Conservation (phyloP, 37 sponge, comb jelly and placozoan species). For the Chondrilla cf. caribensis region DNA sequence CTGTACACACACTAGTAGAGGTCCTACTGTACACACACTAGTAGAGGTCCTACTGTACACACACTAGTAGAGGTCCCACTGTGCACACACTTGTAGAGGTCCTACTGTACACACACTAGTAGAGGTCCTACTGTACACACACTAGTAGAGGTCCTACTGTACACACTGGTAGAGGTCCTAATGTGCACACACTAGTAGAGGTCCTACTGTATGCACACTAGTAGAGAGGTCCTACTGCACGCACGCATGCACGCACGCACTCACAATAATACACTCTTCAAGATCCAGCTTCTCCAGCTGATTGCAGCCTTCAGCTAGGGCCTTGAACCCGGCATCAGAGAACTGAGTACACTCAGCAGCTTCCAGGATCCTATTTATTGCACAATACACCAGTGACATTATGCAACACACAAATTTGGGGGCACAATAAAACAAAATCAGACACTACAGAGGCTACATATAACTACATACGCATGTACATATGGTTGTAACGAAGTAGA, state of each 20-base stretch:
- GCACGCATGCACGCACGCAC: conserved; percentile 26
- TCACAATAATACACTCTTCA: conserved; percentile 77
- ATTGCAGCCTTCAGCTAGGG: conserved; percentile 60
- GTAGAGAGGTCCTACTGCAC: not conserved
- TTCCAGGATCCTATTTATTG: conserved; percentile 36
- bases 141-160: too few species aligned
- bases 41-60: too few species aligned
- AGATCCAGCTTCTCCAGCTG: conserved; percentile 65
- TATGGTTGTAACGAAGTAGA: too few species aligned
- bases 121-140: not conserved
- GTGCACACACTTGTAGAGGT: not conserved
- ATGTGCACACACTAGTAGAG: too few species aligned
- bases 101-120: not conserved
- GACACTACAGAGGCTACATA: too few species aligned
- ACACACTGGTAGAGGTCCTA: too few species aligned
- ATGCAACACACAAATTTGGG: too few species aligned
- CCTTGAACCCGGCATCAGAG: conserved; percentile 69
- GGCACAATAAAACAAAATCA: too few species aligned
- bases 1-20: too few species aligned
- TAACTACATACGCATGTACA: too few species aligned
- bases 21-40: not conserved
- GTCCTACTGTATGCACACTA: not conserved
- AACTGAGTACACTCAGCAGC: conserved; percentile 67
- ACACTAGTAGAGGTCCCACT: too few species aligned
- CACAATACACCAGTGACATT: too few species aligned